These are phyloP conservation scores for Todiramphus saurophagus DNA, from an alignment of 2,113 vertebrate species.

Conservation along the genomic window DNA sequence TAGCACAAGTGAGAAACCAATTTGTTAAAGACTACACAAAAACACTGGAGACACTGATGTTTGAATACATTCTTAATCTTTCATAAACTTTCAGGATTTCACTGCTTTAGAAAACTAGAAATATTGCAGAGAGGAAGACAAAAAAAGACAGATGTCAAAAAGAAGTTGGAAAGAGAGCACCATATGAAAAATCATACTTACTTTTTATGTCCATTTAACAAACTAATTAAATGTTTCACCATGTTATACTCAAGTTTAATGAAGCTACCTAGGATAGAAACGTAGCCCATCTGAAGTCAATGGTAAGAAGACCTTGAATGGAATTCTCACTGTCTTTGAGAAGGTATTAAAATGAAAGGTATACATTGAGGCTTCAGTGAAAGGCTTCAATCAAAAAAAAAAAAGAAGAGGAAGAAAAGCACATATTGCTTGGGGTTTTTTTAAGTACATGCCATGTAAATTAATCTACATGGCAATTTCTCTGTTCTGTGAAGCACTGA, in stretches of 20 bases:
- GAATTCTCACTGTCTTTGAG: not conserved
- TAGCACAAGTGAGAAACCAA: not conserved
- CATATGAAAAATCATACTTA: conserved; percentile 46
- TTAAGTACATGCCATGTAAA: not conserved
- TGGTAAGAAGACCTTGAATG: not conserved
- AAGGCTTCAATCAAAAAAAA: not conserved
- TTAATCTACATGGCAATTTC: not conserved
- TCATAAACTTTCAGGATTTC: not conserved
- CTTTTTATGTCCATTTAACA: not conserved
- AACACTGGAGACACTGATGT: not conserved
- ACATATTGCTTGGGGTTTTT: not conserved
- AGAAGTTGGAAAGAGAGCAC: conserved; percentile 48
- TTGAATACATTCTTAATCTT: not conserved
- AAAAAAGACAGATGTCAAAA: not conserved
- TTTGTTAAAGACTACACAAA: not conserved
- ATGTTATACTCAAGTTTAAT: not conserved
- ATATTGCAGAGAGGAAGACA: not conserved
- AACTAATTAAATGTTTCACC: not conserved
- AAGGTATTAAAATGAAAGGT: not conserved
- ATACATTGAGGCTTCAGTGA: not conserved
- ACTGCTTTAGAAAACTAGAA: not conserved
- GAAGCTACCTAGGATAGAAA: not conserved
- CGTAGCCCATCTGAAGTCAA: not conserved
- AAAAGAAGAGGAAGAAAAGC: not conserved
- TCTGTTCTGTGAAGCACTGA: not conserved